These are phyloP conservation scores for Crotalus tigris DNA, from an alignment of 2,113 vertebrate species.

Conservation along the genomic window DNA sequence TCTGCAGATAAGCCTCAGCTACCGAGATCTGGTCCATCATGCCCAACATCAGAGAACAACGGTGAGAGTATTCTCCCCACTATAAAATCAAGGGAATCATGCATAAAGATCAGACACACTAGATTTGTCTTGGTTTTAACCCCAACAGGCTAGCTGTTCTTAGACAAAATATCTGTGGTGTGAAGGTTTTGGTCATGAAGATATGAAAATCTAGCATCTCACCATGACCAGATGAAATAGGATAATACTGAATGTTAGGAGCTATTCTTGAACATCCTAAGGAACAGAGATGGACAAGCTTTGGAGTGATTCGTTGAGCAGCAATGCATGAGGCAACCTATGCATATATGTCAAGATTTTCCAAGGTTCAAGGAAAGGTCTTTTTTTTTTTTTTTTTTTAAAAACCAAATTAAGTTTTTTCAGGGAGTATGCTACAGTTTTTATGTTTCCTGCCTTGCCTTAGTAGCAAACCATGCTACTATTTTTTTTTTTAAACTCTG, in stretches of 20 bases:
- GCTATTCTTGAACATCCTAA: not conserved
- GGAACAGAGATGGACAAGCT: not conserved
- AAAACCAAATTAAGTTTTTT: not conserved
- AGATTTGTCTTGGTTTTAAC: too few species aligned
- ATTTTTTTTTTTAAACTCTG: not conserved
- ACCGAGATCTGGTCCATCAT: too few species aligned
- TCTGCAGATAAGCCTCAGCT: too few species aligned
- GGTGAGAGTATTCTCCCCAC: too few species aligned
- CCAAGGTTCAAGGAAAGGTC: not conserved
- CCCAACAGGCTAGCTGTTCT: too few species aligned
- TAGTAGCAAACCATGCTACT: not conserved
- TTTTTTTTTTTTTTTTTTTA: not conserved
- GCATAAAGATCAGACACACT: too few species aligned
- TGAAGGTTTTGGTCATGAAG: not conserved
- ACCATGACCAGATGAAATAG: not conserved
- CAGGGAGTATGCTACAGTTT: not conserved
- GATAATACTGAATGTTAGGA: not conserved
- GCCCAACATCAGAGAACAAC: too few species aligned
- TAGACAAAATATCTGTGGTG: not conserved
- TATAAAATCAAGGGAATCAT: too few species aligned
- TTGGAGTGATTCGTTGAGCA: not conserved
- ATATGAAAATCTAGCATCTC: not conserved
- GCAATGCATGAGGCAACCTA: not conserved
- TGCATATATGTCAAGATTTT: not conserved
- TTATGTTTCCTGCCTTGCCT: not conserved